Percentiles rank a stretch among this genome's conserved stretches.
These are phyloP conservation scores for Callipepla squamata DNA, from an alignment of 2,113 vertebrate species.

Conservation along the genomic window DNA sequence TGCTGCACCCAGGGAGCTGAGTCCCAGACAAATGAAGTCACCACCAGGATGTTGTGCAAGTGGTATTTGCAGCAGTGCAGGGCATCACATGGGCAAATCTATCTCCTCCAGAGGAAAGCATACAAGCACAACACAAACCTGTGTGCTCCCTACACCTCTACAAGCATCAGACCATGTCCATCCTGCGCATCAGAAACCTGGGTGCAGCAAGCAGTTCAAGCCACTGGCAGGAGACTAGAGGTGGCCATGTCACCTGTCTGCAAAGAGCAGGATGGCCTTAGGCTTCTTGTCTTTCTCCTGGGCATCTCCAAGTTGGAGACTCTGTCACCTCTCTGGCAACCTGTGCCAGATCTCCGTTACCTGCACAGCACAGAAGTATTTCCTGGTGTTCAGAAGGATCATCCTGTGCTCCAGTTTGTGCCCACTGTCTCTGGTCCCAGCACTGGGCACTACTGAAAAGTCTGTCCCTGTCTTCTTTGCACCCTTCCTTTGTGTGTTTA, in stretches of 20 bases:
- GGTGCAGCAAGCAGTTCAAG: neutral
- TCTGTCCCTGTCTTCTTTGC: neutral
- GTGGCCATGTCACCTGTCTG: neutral
- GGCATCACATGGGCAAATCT: neutral
- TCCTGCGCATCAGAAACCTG: rapidly evolving
- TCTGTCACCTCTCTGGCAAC: neutral
- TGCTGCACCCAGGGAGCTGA: rapidly evolving
- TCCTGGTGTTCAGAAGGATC: neutral
- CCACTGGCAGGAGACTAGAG: neutral
- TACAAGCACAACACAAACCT: neutral
- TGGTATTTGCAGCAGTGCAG: neutral
- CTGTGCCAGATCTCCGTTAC: neutral
- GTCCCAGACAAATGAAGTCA: rapidly evolving
- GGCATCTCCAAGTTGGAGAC: neutral
- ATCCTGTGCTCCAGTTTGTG: neutral
- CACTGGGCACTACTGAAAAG: neutral
- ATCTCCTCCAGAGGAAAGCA: neutral
- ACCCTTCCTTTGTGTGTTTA: neutral
- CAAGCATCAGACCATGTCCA: rapidly evolving
- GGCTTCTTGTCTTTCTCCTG: neutral
- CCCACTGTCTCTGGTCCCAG: neutral
- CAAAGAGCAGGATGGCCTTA: neutral
- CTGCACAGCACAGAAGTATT: neutral
- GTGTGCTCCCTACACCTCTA: neutral
- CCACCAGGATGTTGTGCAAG: neutral